Conservation (phyloP, 2,113 vertebrate genomes). For the Euleptes europaea region DNA sequence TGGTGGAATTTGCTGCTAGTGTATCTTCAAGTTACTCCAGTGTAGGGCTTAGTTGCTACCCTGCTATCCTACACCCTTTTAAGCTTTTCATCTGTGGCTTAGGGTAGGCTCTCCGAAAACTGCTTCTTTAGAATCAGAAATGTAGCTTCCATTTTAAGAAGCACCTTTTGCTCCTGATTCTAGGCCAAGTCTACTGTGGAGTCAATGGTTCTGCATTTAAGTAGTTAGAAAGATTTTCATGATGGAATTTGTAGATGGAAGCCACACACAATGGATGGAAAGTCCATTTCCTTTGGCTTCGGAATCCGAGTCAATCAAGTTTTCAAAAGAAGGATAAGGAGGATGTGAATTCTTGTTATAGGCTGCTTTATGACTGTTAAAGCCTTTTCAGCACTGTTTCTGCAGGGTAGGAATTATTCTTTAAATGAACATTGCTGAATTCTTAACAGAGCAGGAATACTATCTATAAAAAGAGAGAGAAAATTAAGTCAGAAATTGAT, state of each 20-base stretch:
- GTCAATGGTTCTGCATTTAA: neutral
- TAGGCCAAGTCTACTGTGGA: neutral
- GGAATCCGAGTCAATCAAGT: neutral
- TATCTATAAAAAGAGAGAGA: neutral
- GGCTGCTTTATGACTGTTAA: neutral
- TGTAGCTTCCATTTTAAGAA: neutral
- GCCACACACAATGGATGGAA: rapidly evolving
- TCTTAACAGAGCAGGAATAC: rapidly evolving
- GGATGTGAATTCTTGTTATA: neutral
- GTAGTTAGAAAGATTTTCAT: neutral
- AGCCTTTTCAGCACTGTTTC: rapidly evolving
- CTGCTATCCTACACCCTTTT: too few species aligned
- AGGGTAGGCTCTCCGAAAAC: too few species aligned
- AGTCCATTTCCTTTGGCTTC: neutral
- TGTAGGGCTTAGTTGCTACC: too few species aligned
- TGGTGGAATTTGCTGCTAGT: too few species aligned
- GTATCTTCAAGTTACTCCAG: too few species aligned
- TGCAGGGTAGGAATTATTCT: neutral
- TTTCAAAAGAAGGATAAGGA: neutral
- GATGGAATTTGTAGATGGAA: neutral
- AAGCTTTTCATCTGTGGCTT: too few species aligned
- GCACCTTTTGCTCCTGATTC: neutral
- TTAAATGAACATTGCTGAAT: neutral
- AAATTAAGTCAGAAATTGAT: neutral
- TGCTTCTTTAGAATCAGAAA: neutral